Evolutionary conservation across 2,888 invertebrate genomes (phyloP), one percentile per base, ranked within the genome.

Genomic region (Xylocampa areola): DNA sequence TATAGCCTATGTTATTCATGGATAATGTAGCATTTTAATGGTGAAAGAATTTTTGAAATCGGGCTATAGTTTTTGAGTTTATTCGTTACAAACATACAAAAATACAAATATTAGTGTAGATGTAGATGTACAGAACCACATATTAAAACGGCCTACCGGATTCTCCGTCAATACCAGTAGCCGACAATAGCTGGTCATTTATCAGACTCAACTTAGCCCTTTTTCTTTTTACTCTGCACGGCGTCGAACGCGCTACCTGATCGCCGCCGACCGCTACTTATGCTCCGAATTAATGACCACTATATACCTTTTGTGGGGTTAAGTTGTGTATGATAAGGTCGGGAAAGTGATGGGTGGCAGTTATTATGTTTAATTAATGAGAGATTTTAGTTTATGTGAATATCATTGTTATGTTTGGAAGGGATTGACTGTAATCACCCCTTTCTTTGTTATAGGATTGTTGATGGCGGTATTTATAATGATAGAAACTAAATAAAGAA

Each of bases 201-300:
- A 81, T 82, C 82, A 82, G 81, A 62, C 73, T 81, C 68, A 64
- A 67, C 72, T 74, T 71, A 76, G 49, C 51, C 49, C 58, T 73
- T 73, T 77, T 76, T 73, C 50, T 69, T 77, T 68, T 69, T 68
- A 36, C 54, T 40, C 49, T 27, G 67, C 45, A 65, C 67, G 64
- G 69, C 60, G 57, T 71, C 71, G 74, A 80, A 78, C 72, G 59
- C 53, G 82, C 80, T 81, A 82, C 82, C 82, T 80, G 80, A 62
- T 72, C 72, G 52, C 41, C 14, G 30, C 65, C 57, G 57, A 57
- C 62, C 64, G 65, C 75, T 76, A 73, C 75, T 76, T 76, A 76
- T 58, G 66, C 61, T 53, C 41, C 50, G 60, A 76, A 78, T 78
- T 77, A 76, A 77, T 77, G 74, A 67, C 74, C 64, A 59, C 62